Base-by-base conservation (phyloP, 2,113 vertebrate genomes). In the Dicerorhinus sumatrensis region DNA sequence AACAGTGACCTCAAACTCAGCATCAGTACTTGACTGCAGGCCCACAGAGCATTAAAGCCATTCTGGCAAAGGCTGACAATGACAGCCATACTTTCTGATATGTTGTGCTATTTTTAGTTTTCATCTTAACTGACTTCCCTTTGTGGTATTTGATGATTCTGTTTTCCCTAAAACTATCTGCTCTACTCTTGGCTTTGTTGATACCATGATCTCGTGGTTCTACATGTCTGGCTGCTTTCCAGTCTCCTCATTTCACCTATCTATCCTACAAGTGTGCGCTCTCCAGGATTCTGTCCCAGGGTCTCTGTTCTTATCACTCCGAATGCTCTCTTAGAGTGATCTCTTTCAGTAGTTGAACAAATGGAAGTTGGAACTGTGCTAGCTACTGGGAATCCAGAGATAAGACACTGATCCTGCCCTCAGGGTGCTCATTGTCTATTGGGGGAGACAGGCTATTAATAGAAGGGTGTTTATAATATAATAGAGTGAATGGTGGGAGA, bases 41-140 rank as follows among this genome's bases (percentile, higher is more conserved):
- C 4, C 27, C 36, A 16, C 3, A 62, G 25, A 73, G 10, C 56
- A 79, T 67, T 67, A 33, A 58, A 39, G 27, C 3, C 12, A 54
- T 27, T 62, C 42, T 69, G 12, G 29, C 39, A n/a, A 94, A 85
- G 58, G 6, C 4, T 65, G 27, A 8, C 62, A 42, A 27, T 20
- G 27, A 56, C 25, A 23, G 33, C 39, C 4, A 4, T 42, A 39
- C 83, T 84, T 89, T 79, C 48, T 84, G 33, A 54, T 60, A 27
- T 58, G 54, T 72, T 46, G 14, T 82, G 31, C 69, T 83, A 69
- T 83, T 96, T 91, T 82, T 69, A 82, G 72, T 82, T 87, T 72
- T 69, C 62, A 46, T 12, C 10, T 51, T 72, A 80, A 85, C 29
- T 80, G 21, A 75, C 23, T 86, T 56, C 48, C 51, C 12, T 23